Conservation (phyloP, 1,140 invertebrate species). For the Frieseomelitta varia region DNA sequence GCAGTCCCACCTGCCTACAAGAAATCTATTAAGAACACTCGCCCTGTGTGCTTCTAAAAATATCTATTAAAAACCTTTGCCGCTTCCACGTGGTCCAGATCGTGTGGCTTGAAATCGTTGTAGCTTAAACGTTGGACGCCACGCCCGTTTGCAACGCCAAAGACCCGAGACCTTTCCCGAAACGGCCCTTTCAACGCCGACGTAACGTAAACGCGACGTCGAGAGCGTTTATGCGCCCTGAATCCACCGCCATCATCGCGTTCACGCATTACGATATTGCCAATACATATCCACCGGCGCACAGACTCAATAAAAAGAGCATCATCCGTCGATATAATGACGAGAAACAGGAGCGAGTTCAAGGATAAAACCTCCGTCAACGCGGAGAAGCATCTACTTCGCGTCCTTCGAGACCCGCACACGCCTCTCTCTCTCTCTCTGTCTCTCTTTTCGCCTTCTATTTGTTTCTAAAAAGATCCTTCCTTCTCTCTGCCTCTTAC, state of each 20-base stretch:
- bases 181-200: background rate
- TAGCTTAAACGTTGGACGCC: background rate
- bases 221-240: background rate
- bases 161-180: no score
- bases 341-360: background rate
- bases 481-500: background rate
- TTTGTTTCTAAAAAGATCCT: slow-evolving; percentile 7
- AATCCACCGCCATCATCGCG: background rate
- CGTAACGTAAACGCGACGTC: background rate
- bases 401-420: no score
- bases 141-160: background rate
- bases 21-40: background rate
- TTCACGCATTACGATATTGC: background rate
- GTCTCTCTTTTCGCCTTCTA: background rate
- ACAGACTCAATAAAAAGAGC: background rate
- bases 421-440: background rate
- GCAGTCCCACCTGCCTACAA: background rate
- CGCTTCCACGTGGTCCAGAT: background rate
- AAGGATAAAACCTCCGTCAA: background rate
- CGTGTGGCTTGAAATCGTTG: background rate
- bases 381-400: background rate
- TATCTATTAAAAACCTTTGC: background rate
- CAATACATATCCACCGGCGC: no score
- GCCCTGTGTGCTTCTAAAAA: background rate
- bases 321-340: background rate